Evolutionary conservation across 2,113 vertebrate genomes (phyloP).

Genomic region (Marmota monax): DNA sequence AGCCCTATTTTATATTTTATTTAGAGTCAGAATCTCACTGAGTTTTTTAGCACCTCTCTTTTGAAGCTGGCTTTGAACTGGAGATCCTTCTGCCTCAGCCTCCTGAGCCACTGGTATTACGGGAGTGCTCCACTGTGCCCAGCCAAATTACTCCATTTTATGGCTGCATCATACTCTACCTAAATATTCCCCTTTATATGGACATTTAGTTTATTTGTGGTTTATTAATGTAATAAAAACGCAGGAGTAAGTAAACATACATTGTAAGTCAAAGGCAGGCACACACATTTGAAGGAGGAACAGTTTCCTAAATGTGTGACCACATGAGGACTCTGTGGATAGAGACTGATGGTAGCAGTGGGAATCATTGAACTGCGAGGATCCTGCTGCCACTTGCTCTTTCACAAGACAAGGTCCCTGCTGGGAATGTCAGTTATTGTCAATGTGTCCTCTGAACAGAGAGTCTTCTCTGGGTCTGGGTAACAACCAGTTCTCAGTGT

Average conservation of each 20-base stretch:
- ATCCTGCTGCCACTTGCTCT: constrained; percentile 44
- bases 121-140: too few relatives aligned
- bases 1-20: too few relatives aligned
- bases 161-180: neutral
- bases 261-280: neutral
- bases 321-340: constrained; percentile 32
- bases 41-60: too few relatives aligned
- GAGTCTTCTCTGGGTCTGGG: neutral
- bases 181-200: neutral
- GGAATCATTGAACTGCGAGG: neutral
- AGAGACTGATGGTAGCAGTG: neutral
- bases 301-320: neutral
- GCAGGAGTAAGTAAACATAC: neutral
- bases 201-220: neutral
- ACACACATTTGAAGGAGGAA: neutral
- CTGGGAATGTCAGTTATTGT: neutral
- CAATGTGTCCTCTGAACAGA: neutral
- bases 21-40: too few relatives aligned
- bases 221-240: constrained; percentile 31
- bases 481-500: neutral
- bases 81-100: too few relatives aligned
- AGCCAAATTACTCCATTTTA: neutral
- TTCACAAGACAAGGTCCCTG: constrained; percentile 67
- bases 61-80: too few relatives aligned
- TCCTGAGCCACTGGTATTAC: too few relatives aligned